Evolutionary conservation across 2,113 vertebrate species (phyloP), one percentile per base, ranked within the genome.

Genomic region (Cephalopholis sonnerati): DNA sequence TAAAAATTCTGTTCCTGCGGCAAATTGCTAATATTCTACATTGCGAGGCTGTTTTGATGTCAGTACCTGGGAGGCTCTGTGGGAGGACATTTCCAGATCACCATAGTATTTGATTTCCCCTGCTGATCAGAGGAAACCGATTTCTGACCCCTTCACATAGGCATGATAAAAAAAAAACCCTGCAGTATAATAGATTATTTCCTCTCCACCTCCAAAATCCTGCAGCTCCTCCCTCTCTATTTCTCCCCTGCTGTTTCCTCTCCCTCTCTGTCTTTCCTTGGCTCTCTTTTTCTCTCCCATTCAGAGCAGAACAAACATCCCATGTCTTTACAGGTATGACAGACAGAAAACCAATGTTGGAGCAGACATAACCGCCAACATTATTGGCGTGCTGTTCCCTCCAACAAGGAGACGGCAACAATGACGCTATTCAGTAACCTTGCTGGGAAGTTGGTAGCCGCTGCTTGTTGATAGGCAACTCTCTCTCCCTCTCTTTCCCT

Each of bases 101-200:
- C 69, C 39, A 66, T 57, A 84, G 71, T 68, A 67, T 91, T 89
- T 85, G 84, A 93, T 92, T 91, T 85, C 63, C 48, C 46, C 63
- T 57, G 36, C 84, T 90, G 89, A 91, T 93, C 83, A 88, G 82
- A 90, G 67, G 48, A 85, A 89, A 91, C 72, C 51, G 71, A 90
- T 93, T 92, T 88, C 84, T 91, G 88, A 89, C 87, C 88, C 89
- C 75, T 89, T 91, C 73, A 83, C 85, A 82, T 10, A 58, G 62
- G 44, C 67, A 72, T 82, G 75, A 89, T 82, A 83, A 87, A 87
- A 90, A 79, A 64, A 67, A 57, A 24, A 8, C 6, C 32, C 77
- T 73, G 77, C 63, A 54, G 65, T 65, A 69, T 82, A 77, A 81
- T 89, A 74, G 79, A 82, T 87, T 91, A 88, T 82, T 89, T 87